A percentile compares a stretch with the other conserved stretches of the same genome.
These are phyloP conservation scores for Aphodius granarius DNA, from an alignment of 2,888 invertebrate genomes.

Conservation along the genomic window DNA sequence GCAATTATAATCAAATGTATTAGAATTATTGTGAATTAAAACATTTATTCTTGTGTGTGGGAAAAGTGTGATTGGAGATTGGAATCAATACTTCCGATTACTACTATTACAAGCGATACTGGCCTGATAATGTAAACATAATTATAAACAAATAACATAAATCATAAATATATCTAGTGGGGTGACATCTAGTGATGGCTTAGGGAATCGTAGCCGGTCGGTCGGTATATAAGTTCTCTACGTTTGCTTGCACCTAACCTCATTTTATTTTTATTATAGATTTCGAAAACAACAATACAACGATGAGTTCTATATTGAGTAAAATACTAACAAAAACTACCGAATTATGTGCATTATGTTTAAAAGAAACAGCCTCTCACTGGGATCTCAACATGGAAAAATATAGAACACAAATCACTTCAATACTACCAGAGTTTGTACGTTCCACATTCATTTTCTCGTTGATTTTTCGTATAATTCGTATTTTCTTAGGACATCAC, in stretches of 20 bases:
- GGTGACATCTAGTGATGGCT: background rate
- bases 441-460: background rate
- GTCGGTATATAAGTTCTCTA: too few relatives aligned
- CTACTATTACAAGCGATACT: too few relatives aligned
- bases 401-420: background rate
- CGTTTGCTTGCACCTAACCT: background rate
- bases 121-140: background rate
- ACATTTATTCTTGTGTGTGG: background rate
- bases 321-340: background rate
- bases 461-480: background rate
- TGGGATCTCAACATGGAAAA: background rate
- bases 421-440: background rate
- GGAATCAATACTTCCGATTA: background rate
- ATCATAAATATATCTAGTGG: background rate
- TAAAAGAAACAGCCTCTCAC: background rate
- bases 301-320: background rate
- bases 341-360: background rate
- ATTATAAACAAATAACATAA: background rate
- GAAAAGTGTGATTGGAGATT: background rate
- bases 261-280: background rate
- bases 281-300: background rate
- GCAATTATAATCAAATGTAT: too few relatives aligned
- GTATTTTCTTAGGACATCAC: background rate
- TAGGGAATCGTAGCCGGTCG: background rate
- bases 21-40: background rate